Conservation (phyloP, 2,888 invertebrate genomes). For the Leptinotarsa peninsularis region DNA sequence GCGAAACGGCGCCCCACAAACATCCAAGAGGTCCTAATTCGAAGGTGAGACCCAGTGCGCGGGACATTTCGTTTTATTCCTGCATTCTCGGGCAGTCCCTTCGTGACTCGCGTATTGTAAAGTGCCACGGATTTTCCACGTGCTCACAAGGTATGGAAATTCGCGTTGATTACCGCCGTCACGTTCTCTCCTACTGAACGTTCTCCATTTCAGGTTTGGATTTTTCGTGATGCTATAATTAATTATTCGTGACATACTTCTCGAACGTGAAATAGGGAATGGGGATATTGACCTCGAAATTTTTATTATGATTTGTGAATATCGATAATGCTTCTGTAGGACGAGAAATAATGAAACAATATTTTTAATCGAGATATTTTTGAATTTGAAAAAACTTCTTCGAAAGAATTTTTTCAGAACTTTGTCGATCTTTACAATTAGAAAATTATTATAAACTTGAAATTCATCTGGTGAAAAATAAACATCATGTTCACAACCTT, state of each 20-base stretch:
- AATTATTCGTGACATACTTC: neutral
- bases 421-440: too few species aligned
- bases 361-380: too few species aligned
- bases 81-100: conserved; percentile 42
- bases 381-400: too few species aligned
- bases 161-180: neutral
- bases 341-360: too few species aligned
- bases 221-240: conserved; percentile 1
- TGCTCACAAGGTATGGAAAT: conserved; percentile 34
- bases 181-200: neutral
- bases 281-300: neutral
- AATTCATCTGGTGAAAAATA: too few species aligned
- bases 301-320: too few species aligned
- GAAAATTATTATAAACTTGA: too few species aligned
- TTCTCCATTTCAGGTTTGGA: conserved; percentile 10
- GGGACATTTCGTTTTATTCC: conserved; percentile 37
- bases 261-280: neutral
- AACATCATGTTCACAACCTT: too few species aligned
- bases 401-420: too few species aligned
- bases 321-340: too few species aligned
- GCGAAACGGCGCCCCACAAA: neutral
- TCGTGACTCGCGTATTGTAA: conserved; percentile 44
- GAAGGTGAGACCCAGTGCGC: conserved; percentile 36
- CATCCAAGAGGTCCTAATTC: neutral
- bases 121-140: conserved; percentile 41